These are phyloP conservation scores for Diceros bicornis DNA, from an alignment of 2,797 vertebrate genomes.

Conservation along the genomic window DNA sequence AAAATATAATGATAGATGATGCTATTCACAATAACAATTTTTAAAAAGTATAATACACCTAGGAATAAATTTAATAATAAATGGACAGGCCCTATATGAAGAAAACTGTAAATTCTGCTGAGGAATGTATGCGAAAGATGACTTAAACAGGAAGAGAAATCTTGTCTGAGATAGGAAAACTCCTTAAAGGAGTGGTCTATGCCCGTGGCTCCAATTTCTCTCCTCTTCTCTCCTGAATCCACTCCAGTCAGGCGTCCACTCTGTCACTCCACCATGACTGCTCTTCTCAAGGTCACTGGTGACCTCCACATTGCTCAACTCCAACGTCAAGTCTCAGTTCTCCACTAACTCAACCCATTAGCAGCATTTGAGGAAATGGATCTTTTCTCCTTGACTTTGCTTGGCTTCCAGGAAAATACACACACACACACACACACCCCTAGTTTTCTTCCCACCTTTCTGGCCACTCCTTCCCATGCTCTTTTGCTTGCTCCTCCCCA, in stretches of 20 bases:
- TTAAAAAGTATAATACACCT: neutral
- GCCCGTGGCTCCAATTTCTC: neutral
- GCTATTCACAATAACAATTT: neutral
- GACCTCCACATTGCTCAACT: neutral
- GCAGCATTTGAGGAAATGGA: neutral
- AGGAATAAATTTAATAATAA: neutral
- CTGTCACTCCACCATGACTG: too few species aligned
- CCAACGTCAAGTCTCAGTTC: neutral
- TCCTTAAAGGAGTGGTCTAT: neutral
- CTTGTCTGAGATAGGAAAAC: neutral
- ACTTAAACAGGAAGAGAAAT: neutral
- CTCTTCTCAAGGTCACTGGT: neutral
- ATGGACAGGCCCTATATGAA: neutral
- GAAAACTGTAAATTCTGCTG: neutral
- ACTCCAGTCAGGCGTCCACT: neutral
- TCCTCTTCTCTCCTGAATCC: neutral
- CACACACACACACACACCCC: neutral
- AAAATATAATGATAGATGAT: neutral
- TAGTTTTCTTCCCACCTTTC: neutral
- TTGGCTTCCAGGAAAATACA: slow-evolving; percentile 22
- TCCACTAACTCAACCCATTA: neutral
- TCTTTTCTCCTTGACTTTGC: neutral
- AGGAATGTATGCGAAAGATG: neutral
- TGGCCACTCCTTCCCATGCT: neutral
- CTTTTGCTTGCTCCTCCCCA: neutral